Conservation (phyloP, 2,888 invertebrate genomes). For the Tipula helvola region DNA sequence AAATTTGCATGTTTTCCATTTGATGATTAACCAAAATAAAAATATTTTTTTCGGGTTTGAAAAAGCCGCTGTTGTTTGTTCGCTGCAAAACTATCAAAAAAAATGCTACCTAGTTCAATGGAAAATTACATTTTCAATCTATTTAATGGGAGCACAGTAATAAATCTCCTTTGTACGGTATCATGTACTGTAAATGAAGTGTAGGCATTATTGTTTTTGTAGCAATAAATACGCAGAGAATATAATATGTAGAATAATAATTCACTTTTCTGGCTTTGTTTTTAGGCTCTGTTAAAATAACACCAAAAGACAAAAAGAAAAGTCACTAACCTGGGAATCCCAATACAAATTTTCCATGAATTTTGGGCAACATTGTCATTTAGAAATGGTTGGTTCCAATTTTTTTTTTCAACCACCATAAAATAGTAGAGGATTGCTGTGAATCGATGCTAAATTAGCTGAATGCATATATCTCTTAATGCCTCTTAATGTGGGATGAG, state of each 20-base stretch:
- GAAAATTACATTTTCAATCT: neutral
- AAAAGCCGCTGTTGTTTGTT: neutral
- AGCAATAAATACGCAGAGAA: neutral
- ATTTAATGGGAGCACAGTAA: neutral
- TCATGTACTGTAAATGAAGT: neutral
- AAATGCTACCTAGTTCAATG: neutral
- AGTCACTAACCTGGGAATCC: too few species aligned
- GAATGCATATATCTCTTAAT: too few species aligned
- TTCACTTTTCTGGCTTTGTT: neutral
- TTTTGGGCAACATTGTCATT: too few species aligned
- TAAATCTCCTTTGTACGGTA: neutral
- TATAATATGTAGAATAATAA: neutral
- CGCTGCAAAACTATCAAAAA: neutral
- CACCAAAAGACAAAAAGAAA: too few species aligned
- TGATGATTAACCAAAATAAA: neutral
- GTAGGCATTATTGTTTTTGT: neutral
- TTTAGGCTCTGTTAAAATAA: too few species aligned
- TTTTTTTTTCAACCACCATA: too few species aligned
- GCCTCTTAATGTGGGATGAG: too few species aligned
- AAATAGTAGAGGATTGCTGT: too few species aligned
- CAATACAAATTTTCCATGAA: too few species aligned
- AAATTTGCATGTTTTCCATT: neutral
- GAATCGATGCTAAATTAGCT: too few species aligned
- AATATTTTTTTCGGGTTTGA: neutral
- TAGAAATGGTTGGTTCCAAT: too few species aligned